Base-by-base conservation (phyloP, 2,113 vertebrate genomes). In the Callionymus lyra region DNA sequence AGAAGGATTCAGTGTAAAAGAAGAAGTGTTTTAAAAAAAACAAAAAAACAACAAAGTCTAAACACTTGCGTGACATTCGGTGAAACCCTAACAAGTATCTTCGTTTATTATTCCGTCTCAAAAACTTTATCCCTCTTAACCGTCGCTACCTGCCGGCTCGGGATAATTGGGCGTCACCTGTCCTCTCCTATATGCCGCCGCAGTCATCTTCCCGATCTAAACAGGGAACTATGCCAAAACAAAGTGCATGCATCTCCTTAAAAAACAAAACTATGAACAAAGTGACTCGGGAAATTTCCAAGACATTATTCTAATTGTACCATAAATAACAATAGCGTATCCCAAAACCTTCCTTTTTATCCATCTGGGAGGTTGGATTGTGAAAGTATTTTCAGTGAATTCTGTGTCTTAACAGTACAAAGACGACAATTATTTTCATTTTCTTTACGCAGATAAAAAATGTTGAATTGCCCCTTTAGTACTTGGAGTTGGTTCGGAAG, bases 111-210 rank as follows among this genome's bases (percentile, higher is more conserved):
- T 58, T 49, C 36, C 47, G 46, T 44, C 45, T 32, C 16, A 38
- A 16, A n/a, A 16, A 38, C 10, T 12, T 38, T 38, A 16, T 38
- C 10, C 16, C 14, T 47, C 13, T 36, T 32, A 40, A 44, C 40
- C 47, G 34, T 41, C 21, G 47, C 43, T 2, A 49, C 47, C 27
- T 43, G 48, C 14, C 15, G 16, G 39, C 18, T 64, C 64, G 13
- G 46, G 61, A 51, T 69, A 71, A 74, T 61, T 74, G 58, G 58
- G 47, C 16, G 47, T 56, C 58, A 47, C 31, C 53, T 70, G 70
- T 71, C 61, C 63, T 41, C 41, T 53, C 55, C 45, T n/a, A 44
- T 47, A 53, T 51, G 10, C 34, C 41, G 54, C 27, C 6, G 36
- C 36, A 55, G 44, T 21, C 49, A 60, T 45, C 42, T 13, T 19